Evolutionary conservation across 1,140 invertebrate species (phyloP).

Genomic region (Sarcophaga bullata): DNA sequence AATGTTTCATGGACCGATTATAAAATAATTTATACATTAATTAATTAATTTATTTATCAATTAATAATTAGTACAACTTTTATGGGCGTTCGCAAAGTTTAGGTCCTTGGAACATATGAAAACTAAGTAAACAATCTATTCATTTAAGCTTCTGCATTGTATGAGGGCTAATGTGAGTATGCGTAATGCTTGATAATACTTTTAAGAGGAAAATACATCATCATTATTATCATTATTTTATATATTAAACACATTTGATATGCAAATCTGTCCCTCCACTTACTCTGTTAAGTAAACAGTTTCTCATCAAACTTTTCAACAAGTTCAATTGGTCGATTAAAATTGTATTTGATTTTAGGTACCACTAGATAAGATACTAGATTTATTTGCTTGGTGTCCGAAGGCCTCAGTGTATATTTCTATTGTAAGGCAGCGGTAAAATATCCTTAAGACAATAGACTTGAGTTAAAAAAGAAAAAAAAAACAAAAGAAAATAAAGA

Average conservation of each 20-base stretch:
- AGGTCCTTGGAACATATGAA: too few species aligned
- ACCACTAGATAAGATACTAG: too few species aligned
- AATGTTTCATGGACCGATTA: too few species aligned
- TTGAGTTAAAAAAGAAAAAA: constrained; percentile 17
- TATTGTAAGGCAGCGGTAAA: background rate
- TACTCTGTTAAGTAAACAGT: too few species aligned
- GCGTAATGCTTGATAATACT: background rate
- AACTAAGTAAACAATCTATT: background rate
- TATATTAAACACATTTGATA: background rate
- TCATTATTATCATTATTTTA: constrained; percentile 16
- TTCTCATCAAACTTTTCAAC: too few species aligned
- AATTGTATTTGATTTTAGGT: too few species aligned
- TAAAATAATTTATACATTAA: too few species aligned
- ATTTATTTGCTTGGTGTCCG: too few species aligned
- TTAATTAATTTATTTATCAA: too few species aligned
- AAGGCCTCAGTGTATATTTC: background rate
- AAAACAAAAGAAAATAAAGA: background rate
- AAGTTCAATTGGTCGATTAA: too few species aligned
- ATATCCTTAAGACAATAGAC: constrained; percentile 31
- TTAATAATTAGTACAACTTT: too few species aligned
- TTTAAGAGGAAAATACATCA: constrained; percentile 4
- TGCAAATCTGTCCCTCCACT: background rate
- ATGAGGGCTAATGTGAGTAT: background rate
- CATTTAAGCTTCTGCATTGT: background rate
- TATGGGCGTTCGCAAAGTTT: too few species aligned